phyloP scores from a whole-genome alignment of 30 jellyfish, hydroid and myxozoan species.

The Turritopsis dohrnii region DNA sequence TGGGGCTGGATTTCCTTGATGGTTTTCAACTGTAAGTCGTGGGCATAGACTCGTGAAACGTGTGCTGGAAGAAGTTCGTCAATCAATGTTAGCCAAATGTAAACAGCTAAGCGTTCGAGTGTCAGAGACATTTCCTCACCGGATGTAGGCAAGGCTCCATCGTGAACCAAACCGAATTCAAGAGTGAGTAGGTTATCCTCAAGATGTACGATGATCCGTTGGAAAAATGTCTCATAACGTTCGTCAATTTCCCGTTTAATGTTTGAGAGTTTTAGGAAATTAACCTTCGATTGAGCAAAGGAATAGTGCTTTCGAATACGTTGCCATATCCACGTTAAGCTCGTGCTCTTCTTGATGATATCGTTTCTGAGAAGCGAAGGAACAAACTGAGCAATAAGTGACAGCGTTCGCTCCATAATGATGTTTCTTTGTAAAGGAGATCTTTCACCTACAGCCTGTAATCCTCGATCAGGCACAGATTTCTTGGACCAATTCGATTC shows the following conservation, averaged over 20 bases:
- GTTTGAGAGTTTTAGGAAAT: background rate
- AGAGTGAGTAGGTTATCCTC: background rate
- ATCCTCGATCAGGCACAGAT: too few relatives aligned
- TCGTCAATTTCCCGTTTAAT: background rate
- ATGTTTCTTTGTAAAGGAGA: background rate
- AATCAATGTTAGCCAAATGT: background rate
- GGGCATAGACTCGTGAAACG: conserved; percentile 8
- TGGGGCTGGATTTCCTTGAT: conserved; percentile 15
- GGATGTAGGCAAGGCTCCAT: background rate
- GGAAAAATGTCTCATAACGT: background rate
- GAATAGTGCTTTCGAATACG: background rate
- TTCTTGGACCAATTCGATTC: too few relatives aligned
- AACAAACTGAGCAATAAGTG: too few relatives aligned
- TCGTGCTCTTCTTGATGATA: background rate
- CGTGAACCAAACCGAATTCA: background rate
- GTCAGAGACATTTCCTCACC: background rate
- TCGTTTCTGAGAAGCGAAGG: background rate
- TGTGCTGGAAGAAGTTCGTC: background rate
- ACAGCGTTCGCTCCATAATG: background rate
- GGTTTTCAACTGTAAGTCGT: conserved; percentile 8
- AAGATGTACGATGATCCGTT: background rate
- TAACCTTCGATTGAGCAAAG: background rate
- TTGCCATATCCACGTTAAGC: background rate
- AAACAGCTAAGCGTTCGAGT: background rate
- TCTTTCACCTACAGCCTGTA: too few relatives aligned